Conservation (phyloP, 92 coral and sea anemone species). For the Desmophyllum pertusum region DNA sequence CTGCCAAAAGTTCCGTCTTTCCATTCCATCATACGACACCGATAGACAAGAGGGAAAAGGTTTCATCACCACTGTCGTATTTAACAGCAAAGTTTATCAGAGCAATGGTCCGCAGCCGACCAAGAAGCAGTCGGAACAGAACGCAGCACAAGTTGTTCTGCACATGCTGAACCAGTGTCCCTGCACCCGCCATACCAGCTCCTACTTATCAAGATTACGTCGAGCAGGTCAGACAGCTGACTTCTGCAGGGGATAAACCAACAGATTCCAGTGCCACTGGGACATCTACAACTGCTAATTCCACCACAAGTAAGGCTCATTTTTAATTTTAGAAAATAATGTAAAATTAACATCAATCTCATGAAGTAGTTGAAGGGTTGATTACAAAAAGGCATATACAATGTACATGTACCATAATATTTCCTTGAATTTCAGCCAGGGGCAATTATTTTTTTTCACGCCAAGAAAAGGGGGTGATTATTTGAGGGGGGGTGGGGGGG, state of each 20-base stretch:
- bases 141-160: slow-evolving; percentile 87
- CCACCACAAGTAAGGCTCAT: slow-evolving; percentile 23
- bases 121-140: slow-evolving; percentile 87
- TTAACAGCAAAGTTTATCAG: slow-evolving; percentile 57
- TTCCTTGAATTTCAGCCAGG: no score
- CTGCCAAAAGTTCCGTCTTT: slow-evolving; percentile 89
- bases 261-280: slow-evolving; percentile 15
- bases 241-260: slow-evolving; percentile 19
- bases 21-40: slow-evolving; percentile 77
- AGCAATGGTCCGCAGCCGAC: slow-evolving; percentile 66
- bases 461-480: no score
- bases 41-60: slow-evolving; percentile 56
- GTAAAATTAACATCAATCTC: neutral
- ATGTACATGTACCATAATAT: neutral
- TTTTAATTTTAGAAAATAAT: neutral
- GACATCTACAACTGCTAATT: slow-evolving; percentile 3
- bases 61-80: slow-evolving; percentile 67
- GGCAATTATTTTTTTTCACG: no score
- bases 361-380: no score
- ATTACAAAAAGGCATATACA: no score
- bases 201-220: slow-evolving; percentile 52
- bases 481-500: no score
- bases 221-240: slow-evolving; percentile 63
- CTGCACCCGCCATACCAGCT: slow-evolving; percentile 71
- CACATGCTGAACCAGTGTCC: slow-evolving; percentile 81